Evolutionary conservation across 1,140 invertebrate genomes (phyloP).

Genomic region (Pogonomyrmex californicus): DNA sequence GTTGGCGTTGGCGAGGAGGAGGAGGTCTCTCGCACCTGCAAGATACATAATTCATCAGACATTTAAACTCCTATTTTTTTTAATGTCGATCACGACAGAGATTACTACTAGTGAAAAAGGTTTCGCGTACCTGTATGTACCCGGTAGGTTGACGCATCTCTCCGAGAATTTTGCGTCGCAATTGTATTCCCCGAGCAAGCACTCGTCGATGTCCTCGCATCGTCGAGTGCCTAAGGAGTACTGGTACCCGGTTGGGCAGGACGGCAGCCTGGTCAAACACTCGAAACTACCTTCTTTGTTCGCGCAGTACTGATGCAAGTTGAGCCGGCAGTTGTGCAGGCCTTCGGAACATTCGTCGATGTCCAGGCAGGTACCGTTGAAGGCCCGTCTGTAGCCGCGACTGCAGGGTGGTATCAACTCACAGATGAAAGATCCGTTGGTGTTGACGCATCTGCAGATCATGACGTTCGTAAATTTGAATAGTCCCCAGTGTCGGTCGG

Average conservation of each 20-base stretch:
- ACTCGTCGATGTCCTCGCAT: conserved; percentile 90
- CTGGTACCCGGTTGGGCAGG: conserved; percentile 81
- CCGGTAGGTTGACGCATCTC: conserved; percentile 88
- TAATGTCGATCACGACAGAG: not conserved
- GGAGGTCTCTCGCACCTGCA: conserved; percentile 67
- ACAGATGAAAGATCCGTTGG: conserved; percentile 80
- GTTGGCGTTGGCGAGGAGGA: conserved; percentile 76
- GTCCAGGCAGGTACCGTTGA: conserved; percentile 86
- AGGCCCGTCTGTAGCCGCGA: conserved; percentile 74
- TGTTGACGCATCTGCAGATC: conserved; percentile 76
- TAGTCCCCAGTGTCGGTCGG: not conserved
- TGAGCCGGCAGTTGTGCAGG: conserved; percentile 78
- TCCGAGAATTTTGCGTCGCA: conserved; percentile 86
- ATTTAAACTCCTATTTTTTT: not conserved
- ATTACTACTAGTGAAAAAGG: not conserved
- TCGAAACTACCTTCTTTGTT: conserved; percentile 87
- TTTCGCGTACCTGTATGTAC: conserved; percentile 87
- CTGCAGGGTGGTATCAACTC: conserved; percentile 73
- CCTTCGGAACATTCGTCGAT: conserved; percentile 87
- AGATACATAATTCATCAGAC: not conserved
- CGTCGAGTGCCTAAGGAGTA: conserved; percentile 79
- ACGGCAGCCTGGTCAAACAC: conserved; percentile 82
- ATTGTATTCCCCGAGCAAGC: conserved; percentile 81
- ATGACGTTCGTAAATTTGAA: conserved; percentile 57
- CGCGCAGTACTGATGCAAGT: conserved; percentile 85